These are phyloP conservation scores for Antedon bifida DNA, from an alignment of 35 echinoderm and acorn worm species.

Conservation along the genomic window DNA sequence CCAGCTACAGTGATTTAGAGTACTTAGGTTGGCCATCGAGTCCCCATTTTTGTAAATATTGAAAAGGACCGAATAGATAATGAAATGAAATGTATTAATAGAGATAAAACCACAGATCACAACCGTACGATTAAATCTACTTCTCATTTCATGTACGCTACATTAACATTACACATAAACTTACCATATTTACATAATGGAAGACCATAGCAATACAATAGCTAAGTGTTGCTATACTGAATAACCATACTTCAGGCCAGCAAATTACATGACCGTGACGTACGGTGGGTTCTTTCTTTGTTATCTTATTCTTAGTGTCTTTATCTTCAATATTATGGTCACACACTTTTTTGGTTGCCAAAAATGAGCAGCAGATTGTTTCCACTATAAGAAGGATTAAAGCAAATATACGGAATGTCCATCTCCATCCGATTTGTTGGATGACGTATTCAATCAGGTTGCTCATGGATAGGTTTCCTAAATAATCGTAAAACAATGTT, in stretches of 20 bases:
- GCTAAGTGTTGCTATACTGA: not conserved
- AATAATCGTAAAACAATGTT: not conserved
- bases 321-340: not conserved
- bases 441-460: not conserved
- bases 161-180: not conserved
- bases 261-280: not conserved
- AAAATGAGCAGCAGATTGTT: not conserved
- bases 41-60: too few relatives aligned
- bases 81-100: too few relatives aligned
- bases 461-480: not conserved
- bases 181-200: not conserved
- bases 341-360: not conserved
- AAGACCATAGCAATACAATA: not conserved
- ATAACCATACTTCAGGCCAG: not conserved
- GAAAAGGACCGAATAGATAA: too few relatives aligned
- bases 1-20: too few relatives aligned
- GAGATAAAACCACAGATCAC: too few relatives aligned
- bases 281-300: not conserved
- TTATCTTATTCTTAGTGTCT: not conserved
- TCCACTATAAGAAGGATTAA: not conserved
- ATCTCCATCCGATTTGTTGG: not conserved
- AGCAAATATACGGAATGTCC: not conserved
- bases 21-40: too few relatives aligned
- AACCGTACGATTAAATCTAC: too few relatives aligned
- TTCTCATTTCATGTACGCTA: too few relatives aligned